Conservation (phyloP, 2,888 invertebrate genomes). For the Byasa hedistus region DNA sequence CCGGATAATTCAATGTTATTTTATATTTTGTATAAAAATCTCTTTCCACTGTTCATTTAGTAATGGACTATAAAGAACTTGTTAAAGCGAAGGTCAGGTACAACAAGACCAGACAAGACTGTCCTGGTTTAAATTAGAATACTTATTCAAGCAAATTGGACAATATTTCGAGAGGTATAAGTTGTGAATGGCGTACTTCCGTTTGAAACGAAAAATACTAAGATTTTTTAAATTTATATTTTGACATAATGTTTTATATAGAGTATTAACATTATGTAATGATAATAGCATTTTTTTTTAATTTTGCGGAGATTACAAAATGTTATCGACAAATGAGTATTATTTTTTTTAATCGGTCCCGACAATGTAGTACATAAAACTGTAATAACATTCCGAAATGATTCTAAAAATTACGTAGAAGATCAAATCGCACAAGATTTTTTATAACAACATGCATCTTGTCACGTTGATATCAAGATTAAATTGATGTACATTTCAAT, state of each 20-base stretch:
- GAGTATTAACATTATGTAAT: too few relatives aligned
- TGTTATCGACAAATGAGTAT: neutral
- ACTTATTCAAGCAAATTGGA: neutral
- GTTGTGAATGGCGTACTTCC: neutral
- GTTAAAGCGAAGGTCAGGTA: slow-evolving; percentile 11
- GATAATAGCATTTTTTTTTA: neutral
- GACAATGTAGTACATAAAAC: too few relatives aligned
- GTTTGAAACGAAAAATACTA: neutral
- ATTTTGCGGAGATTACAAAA: neutral
- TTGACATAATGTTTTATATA: neutral
- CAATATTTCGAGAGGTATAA: neutral
- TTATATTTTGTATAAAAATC: neutral
- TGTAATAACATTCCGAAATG: too few relatives aligned
- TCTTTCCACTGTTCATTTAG: neutral
- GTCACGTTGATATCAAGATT: slow-evolving; percentile 17
- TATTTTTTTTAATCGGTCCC: too few relatives aligned
- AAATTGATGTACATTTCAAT: slow-evolving; percentile 13
- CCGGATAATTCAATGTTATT: too few relatives aligned
- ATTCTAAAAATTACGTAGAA: too few relatives aligned
- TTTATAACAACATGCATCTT: neutral
- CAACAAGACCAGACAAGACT: slow-evolving; percentile 9
- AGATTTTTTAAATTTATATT: neutral
- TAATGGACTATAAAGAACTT: slow-evolving; percentile 21
- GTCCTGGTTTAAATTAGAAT: neutral
- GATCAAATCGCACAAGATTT: too few relatives aligned